phyloP scores from a whole-genome alignment of 92 coral and sea anemone genomes.

The Galaxea fascicularis region DNA sequence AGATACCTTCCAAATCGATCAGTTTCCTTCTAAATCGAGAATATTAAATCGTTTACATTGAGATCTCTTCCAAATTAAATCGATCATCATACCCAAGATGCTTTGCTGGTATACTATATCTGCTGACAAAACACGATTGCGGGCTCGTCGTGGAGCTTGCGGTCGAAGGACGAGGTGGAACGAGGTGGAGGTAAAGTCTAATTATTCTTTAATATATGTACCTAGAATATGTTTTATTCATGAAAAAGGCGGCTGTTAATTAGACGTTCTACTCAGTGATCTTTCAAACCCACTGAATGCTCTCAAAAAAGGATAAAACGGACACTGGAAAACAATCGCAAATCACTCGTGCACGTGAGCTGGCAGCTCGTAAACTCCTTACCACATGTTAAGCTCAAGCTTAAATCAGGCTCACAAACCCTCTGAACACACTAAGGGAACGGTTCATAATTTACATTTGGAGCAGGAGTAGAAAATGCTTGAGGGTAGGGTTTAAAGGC shows the following conservation, averaged over 20 bases:
- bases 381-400: neutral
- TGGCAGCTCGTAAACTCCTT: constrained; percentile 6
- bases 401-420: neutral
- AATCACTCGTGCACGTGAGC: constrained; percentile 12
- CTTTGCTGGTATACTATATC: constrained; percentile 42
- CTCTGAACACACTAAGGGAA: neutral
- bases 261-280: neutral
- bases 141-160: too few species aligned
- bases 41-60: too few species aligned
- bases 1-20: constrained; percentile 32
- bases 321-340: constrained; percentile 4
- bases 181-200: too few species aligned
- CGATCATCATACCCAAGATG: constrained; percentile 51
- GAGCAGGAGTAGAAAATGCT: constrained; percentile 1
- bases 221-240: constrained; percentile 34
- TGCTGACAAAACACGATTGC: too few species aligned
- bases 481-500: neutral
- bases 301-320: too few species aligned
- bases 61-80: constrained; percentile 23
- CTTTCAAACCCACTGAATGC: too few species aligned
- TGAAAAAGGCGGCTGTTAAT: constrained; percentile 18
- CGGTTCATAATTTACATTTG: constrained; percentile 7
- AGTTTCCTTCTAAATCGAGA: constrained; percentile 28
- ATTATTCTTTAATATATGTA: constrained; percentile 33
- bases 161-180: too few species aligned